phyloP scores from a whole-genome alignment of 2,888 invertebrate species.

The Cerastis rubricosa region DNA sequence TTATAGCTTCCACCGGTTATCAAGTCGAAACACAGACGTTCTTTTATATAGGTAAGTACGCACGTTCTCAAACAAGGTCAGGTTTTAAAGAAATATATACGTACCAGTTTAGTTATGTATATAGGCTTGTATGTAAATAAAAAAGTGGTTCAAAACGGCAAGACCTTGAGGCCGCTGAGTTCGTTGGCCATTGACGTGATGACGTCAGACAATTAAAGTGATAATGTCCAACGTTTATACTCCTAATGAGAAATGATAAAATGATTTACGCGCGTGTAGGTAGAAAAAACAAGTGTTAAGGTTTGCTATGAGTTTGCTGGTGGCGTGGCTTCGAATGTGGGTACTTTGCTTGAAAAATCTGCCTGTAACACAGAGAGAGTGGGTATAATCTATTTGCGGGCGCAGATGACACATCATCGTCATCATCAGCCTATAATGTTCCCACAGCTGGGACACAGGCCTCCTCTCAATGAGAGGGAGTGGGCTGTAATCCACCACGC shows the following conservation, averaged over 20 bases:
- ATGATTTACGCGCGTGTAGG: slow-evolving; percentile 33
- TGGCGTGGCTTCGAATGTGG: background rate
- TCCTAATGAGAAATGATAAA: slow-evolving; percentile 61
- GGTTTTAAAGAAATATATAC: slow-evolving; percentile 21
- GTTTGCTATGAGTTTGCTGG: slow-evolving; percentile 3
- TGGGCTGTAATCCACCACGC: background rate
- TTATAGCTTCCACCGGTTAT: slow-evolving; percentile 29
- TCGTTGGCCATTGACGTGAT: slow-evolving; percentile 70
- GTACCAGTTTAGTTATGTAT: slow-evolving; percentile 26
- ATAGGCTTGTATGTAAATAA: slow-evolving; percentile 51
- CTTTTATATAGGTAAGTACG: background rate
- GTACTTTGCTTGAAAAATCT: background rate
- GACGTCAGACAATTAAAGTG: slow-evolving; percentile 71
- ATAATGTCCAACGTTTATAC: slow-evolving; percentile 62
- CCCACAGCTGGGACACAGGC: background rate
- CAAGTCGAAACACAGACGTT: slow-evolving; percentile 16
- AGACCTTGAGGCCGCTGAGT: slow-evolving; percentile 69
- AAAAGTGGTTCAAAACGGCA: slow-evolving; percentile 63
- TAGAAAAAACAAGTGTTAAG: slow-evolving; percentile 28
- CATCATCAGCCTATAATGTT: background rate
- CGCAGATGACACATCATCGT: too few relatives aligned
- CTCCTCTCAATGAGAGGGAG: background rate
- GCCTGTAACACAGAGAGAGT: too few relatives aligned
- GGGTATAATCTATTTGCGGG: too few relatives aligned
- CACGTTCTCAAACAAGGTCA: slow-evolving; percentile 36